These are phyloP conservation scores for Agrypnia vestita DNA, from an alignment of 1,140 invertebrate genomes.

Conservation along the genomic window DNA sequence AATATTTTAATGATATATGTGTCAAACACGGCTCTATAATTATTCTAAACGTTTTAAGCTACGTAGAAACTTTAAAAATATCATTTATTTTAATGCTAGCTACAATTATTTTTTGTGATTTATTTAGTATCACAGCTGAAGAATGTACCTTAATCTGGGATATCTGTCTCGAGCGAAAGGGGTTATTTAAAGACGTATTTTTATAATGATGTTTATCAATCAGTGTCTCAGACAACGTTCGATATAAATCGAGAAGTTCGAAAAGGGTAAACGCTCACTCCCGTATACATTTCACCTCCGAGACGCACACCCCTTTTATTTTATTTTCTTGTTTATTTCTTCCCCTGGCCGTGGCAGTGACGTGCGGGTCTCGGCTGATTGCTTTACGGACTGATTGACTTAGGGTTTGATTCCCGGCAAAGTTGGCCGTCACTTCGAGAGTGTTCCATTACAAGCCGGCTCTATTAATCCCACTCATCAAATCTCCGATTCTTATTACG, in stretches of 20 bases:
- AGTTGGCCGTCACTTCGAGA: constrained; percentile 4
- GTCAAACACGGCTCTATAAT: too few relatives aligned
- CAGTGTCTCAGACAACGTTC: neutral
- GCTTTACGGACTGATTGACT: constrained; percentile 30
- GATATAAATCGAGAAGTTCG: neutral
- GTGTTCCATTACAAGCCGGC: neutral
- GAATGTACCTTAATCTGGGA: too few relatives aligned
- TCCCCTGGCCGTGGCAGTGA: neutral
- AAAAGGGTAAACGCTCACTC: neutral
- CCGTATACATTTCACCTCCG: neutral
- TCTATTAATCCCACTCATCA: constrained; percentile 44
- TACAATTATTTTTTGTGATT: too few relatives aligned
- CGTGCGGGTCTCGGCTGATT: constrained; percentile 9
- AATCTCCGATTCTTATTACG: constrained; percentile 38
- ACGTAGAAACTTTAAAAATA: too few relatives aligned
- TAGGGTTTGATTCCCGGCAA: constrained; percentile 18
- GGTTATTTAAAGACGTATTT: too few relatives aligned
- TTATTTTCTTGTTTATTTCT: constrained; percentile 17
- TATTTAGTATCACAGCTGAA: too few relatives aligned
- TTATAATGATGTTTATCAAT: neutral
- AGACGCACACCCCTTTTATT: constrained; percentile 3
- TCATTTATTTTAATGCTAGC: too few relatives aligned
- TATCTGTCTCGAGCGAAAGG: too few relatives aligned
- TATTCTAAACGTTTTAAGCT: too few relatives aligned
- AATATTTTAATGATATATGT: too few relatives aligned